These are phyloP conservation scores for Drosophila quinaria DNA, from an alignment of 2,888 invertebrate genomes.

Conservation along the genomic window DNA sequence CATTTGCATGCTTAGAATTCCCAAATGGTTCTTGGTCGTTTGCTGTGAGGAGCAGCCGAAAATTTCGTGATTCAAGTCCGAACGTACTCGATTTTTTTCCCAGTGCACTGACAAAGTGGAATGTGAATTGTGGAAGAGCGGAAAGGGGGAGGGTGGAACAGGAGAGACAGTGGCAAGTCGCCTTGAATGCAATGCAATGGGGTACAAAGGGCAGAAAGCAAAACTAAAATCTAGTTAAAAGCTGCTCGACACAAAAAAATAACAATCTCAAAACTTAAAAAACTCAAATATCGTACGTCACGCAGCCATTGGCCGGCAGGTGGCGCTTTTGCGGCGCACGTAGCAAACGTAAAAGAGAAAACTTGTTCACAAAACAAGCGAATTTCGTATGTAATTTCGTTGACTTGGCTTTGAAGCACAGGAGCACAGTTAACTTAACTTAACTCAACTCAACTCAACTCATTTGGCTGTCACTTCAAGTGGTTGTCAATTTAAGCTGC, in stretches of 20 bases:
- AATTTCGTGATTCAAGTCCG: too few relatives aligned
- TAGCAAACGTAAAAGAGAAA: conserved; percentile 10
- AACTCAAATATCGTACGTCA: conserved; percentile 73
- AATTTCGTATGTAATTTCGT: conserved; percentile 1
- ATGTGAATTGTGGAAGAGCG: conserved; percentile 11
- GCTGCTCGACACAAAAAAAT: conserved; percentile 24
- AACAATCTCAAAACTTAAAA: conserved; percentile 18
- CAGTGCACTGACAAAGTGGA: conserved; percentile 41
- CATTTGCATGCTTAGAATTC: too few relatives aligned
- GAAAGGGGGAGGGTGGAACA: neutral
- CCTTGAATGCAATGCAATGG: conserved; percentile 20
- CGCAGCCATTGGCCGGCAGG: conserved; percentile 46
- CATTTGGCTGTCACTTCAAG: conserved; percentile 50
- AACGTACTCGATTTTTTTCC: too few relatives aligned
- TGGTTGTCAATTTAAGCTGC: conserved; percentile 15
- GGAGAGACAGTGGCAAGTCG: neutral
- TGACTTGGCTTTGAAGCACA: neutral
- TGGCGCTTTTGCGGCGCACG: conserved; percentile 37
- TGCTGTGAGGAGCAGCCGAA: too few relatives aligned
- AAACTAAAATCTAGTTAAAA: conserved; percentile 60
- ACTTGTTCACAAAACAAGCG: neutral
- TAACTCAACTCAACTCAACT: conserved; percentile 35
- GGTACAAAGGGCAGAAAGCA: conserved; percentile 45
- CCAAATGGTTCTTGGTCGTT: too few relatives aligned
- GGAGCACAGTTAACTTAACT: conserved; percentile 33